These are phyloP conservation scores for Candoia aspera DNA, from an alignment of 2,113 vertebrate genomes.

Conservation along the genomic window DNA sequence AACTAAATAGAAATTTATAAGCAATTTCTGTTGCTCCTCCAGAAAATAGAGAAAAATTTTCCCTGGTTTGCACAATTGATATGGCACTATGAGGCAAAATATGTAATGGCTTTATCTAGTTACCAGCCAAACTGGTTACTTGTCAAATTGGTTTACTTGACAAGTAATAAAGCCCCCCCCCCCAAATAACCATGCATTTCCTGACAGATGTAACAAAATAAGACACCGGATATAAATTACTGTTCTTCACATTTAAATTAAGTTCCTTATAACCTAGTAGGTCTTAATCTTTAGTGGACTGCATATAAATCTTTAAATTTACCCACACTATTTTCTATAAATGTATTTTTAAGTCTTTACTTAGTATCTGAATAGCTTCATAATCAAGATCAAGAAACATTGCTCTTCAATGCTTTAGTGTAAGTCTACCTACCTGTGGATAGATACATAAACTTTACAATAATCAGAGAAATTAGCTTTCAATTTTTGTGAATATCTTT, in stretches of 20 bases:
- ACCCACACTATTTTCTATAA: neutral
- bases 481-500: neutral
- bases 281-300: neutral
- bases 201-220: neutral
- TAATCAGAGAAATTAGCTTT: neutral
- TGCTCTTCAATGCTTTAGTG: neutral
- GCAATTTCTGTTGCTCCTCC: neutral
- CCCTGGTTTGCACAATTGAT: neutral
- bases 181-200: neutral
- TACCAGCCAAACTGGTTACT: neutral
- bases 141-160: neutral
- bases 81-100: neutral
- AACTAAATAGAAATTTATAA: neutral
- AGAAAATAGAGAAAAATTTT: neutral
- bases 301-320: neutral
- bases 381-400: neutral
- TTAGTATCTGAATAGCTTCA: neutral
- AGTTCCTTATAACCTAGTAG: neutral
- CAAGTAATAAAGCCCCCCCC: too few relatives aligned
- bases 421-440: neutral
- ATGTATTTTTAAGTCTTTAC: neutral
- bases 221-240: neutral
- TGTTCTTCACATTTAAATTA: neutral
- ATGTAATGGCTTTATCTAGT: neutral
- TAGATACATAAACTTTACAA: neutral